phyloP scores from a whole-genome alignment of 2,888 invertebrate species.

The Athrips mouffetella region DNA sequence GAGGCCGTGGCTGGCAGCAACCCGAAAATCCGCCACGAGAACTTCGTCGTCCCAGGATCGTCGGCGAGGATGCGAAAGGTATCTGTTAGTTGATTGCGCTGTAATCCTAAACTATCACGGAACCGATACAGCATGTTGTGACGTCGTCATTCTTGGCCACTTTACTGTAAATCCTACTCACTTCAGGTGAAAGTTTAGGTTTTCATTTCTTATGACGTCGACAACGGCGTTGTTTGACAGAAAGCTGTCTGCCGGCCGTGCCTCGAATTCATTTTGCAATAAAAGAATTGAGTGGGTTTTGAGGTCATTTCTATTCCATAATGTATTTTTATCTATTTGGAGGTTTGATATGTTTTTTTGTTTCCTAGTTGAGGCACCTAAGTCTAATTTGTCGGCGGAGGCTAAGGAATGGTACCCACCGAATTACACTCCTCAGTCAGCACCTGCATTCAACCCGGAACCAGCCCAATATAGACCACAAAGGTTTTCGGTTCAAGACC shows the following conservation, averaged over 20 bases:
- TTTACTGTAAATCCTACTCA: constrained; percentile 50
- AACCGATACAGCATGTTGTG: constrained; percentile 36
- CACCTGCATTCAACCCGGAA: constrained; percentile 48
- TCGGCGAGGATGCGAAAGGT: constrained; percentile 62
- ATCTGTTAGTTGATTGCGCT: constrained; percentile 25
- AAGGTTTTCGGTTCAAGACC: constrained; percentile 67
- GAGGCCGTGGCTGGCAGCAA: constrained; percentile 74
- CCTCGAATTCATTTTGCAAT: constrained; percentile 31
- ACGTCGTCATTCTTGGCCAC: constrained; percentile 52
- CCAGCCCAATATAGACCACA: constrained; percentile 53
- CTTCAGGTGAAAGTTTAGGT: constrained; percentile 72
- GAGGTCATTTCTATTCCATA: constrained; percentile 28
- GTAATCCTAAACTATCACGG: constrained; percentile 40
- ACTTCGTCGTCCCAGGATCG: constrained; percentile 63
- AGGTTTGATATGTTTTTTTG: constrained; percentile 6
- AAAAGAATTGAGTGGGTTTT: constrained; percentile 27
- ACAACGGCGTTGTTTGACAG: constrained; percentile 61
- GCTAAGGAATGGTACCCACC: constrained; percentile 81
- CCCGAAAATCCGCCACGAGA: constrained; percentile 67
- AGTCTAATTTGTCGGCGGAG: constrained; percentile 74
- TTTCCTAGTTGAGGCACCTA: constrained; percentile 53
- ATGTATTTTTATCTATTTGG: not conserved
- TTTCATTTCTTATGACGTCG: constrained; percentile 72
- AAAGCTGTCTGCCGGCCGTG: constrained; percentile 38
- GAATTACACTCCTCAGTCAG: constrained; percentile 62